Percentiles rank a stretch among this genome's conserved stretches.
Conservation (phyloP, 1,140 invertebrate species). For the Monochamus saltuarius region DNA sequence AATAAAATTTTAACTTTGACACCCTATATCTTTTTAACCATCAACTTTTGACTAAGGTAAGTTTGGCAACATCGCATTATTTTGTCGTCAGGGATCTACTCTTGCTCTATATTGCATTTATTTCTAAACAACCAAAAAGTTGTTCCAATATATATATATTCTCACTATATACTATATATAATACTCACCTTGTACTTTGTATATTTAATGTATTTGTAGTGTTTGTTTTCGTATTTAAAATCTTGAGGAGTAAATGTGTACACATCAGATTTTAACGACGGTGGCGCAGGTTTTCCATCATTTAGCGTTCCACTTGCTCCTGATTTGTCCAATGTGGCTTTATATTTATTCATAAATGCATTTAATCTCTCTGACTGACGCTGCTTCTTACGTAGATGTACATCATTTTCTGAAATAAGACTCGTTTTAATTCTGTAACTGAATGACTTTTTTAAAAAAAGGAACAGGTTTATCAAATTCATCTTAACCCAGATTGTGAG, state of each 20-base stretch:
- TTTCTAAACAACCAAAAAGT: slow-evolving; percentile 14
- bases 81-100: too few relatives aligned
- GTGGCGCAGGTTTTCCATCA: slow-evolving; percentile 45
- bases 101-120: too few relatives aligned
- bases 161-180: too few relatives aligned
- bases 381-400: slow-evolving; percentile 60
- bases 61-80: too few relatives aligned
- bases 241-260: slow-evolving; percentile 73
- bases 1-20: too few relatives aligned
- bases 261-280: slow-evolving; percentile 48
- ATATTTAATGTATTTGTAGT: slow-evolving; percentile 79
- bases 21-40: too few relatives aligned
- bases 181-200: slow-evolving; percentile 70
- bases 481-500: too few relatives aligned
- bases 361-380: slow-evolving; percentile 62
- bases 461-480: too few relatives aligned
- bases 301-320: slow-evolving; percentile 49
- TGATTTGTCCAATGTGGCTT: slow-evolving; percentile 56
- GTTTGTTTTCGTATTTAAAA: slow-evolving; percentile 78
- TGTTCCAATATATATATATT: neutral
- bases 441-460: too few relatives aligned
- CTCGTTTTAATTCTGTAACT: too few relatives aligned
- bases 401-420: slow-evolving; percentile 56
- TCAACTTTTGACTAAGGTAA: too few relatives aligned
- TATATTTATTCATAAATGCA: slow-evolving; percentile 67